Base-by-base conservation (phyloP, 2,888 invertebrate genomes). In the Graphium colonna region DNA sequence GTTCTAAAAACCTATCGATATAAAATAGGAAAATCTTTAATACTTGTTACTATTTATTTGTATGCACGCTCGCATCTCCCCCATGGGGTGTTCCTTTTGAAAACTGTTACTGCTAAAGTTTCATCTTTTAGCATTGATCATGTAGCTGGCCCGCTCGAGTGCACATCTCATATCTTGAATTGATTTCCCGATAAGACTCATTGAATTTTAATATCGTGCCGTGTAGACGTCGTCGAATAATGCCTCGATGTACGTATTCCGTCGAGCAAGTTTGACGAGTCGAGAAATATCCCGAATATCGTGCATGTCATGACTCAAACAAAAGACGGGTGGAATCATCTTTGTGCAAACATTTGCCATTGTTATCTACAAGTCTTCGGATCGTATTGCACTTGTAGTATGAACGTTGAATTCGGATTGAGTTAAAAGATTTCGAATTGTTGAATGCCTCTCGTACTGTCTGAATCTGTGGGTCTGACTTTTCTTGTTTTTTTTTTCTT, bases 341-440 rank as follows among this genome's bases (percentile, higher is more conserved):
- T 60, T 50, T 42, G 41, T 44, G 56, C 51, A 56, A 56, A 56
- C 55, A 51, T 55, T 57, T 42, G 44, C 54, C 43, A 59, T 50
- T 52, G 52, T 52, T 51, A 51, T 55, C 56, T 51, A 45, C 45
- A 47, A 44, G 33, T 48, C 42, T 51, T 28, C 40, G 45, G 56
- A 52, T 39, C 33, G 4, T 7, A 33, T 33, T 33, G 33, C 10
- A 33, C 8, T 33, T 49, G 44, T 49, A 31, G 18, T 16, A 41
- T 40, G 46, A 17, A 33, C 18, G 38, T 47, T 45, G 51, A 53
- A 46, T 48, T 44, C 40, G 17, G 36, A 56, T 47, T 48, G 43
- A 9, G 21, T 17, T 49, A 26, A 45, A 49, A 42, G 40, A 49
- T 13, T 44, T 40, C 36, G 49, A 44, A 39, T 44, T 53, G n/a